phyloP scores from a whole-genome alignment of 1,140 invertebrate species.

The Physella acuta region DNA sequence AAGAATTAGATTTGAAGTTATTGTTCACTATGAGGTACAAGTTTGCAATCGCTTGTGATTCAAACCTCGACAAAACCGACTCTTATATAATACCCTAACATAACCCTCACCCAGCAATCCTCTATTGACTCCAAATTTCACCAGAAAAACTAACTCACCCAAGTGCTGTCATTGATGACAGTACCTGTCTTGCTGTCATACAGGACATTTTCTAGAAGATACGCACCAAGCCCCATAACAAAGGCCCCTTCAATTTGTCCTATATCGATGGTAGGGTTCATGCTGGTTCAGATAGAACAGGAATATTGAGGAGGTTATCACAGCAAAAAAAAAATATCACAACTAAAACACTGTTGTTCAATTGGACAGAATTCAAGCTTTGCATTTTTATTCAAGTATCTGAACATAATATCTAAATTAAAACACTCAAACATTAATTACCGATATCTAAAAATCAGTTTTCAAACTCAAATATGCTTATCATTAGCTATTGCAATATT shows the following conservation, averaged over 20 bases:
- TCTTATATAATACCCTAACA: neutral
- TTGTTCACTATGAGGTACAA: no score
- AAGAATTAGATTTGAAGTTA: no score
- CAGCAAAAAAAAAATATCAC: neutral
- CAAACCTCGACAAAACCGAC: neutral
- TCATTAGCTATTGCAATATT: no score
- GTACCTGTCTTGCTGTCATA: constrained; percentile 70
- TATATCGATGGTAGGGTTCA: constrained; percentile 66
- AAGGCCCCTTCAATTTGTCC: constrained; percentile 86
- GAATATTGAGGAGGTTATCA: neutral
- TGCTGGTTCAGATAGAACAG: constrained; percentile 25
- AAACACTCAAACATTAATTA: no score
- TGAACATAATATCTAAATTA: neutral
- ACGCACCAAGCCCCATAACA: constrained; percentile 83
- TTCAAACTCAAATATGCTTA: no score
- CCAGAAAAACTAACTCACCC: constrained; percentile 60
- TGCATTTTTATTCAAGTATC: neutral
- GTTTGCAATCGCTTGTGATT: no score
- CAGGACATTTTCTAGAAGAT: constrained; percentile 73
- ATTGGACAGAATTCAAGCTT: neutral
- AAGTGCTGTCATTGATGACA: constrained; percentile 76
- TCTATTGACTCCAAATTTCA: neutral
- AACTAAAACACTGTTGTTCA: neutral
- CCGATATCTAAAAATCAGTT: no score
- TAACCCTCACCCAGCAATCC: neutral